Evolutionary conservation across 1,140 invertebrate genomes (phyloP), one percentile per base, ranked within the genome.

Genomic region (Littorina saxatilis): DNA sequence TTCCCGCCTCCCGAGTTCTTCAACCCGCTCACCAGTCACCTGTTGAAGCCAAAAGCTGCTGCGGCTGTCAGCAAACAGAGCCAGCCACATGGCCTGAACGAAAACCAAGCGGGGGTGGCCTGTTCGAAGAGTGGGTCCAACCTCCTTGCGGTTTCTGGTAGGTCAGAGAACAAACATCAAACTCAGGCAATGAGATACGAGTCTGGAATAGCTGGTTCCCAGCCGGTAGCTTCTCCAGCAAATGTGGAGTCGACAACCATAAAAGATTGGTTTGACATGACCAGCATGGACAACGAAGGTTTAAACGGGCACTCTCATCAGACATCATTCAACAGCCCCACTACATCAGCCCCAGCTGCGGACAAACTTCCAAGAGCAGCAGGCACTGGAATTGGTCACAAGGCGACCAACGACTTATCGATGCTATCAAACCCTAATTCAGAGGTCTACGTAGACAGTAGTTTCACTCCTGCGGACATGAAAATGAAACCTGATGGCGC

Each of bases 181-280:
- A 17, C 13, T 13, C 35, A 20, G 66, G 35, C 35, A 1, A 2
- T 17, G 20, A 68, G 17, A 17, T 39, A 39, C 20, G 35, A 39
- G 17, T 4, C 37, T 23, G 5, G 17, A 9, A 32, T 27, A 2
- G 27, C 20, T 4, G 27, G 20, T n/a, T 11, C 29, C 2, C 29
- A 32, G 9, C 27, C 15, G 32, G 5, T 50, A 11, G n/a, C 11
- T 40, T n/a, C 50, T 11, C 17, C 13, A 29, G 32, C 17, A 23
- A 32, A 32, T 20, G 23, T 27, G 23, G 39, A 20, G n/a, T 20
- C 66, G 66, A 70, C 66, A 2, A 47, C 47, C 52, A 29, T 76
- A 13, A 63, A 68, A 35, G 80, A 76, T 47, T 61, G 61, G 39
- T 52, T 63, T n/a, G 32, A 76, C 27, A 77, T 68, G 73, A 52